Evolutionary conservation across 2,888 invertebrate genomes (phyloP), one percentile per base, ranked within the genome.

Genomic region (Cyaniris semiargus): DNA sequence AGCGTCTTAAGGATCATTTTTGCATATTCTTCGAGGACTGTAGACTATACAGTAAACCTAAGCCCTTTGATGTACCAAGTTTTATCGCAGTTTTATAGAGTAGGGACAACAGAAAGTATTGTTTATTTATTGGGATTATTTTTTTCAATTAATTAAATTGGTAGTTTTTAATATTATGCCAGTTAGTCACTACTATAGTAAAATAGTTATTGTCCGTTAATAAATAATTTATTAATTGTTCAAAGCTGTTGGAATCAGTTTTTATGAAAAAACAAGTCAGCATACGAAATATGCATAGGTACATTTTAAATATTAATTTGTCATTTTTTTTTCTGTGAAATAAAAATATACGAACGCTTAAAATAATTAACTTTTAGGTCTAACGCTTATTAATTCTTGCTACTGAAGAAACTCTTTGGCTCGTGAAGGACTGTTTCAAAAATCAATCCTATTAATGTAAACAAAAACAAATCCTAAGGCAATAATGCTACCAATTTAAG

Each of bases 11-110:
- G 4, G 15, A 15, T 15, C 15, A 48, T 48, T 48, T 48, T 48
- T 5, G 15, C 48, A 48, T 3, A 53, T 18, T 3, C 5, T 18
- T 53, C 53, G 3, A 15, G 53, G 0, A 18, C 13, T 53, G 5
- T 53, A 1, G 53, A 18, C 53, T 18, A 18, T 53, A 53, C 53
- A 53, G 53, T 53, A 18, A 72, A 72, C 18, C 27, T 23, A 21
- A 70, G 70, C 71, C 72, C 38, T 72, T 72, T 72, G 10, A 72
- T 44, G 44, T 15, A 72, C 13, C 38, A 21, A 71, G 4, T 72
- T 72, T 72, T 72, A 72, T 72, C 72, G 72, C 21, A 4, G 38
- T 72, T 72, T 72, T 72, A 72, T 72, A 72, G 38, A 72, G 72
- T 72, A 72, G 72, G 72, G 72, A 34, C 38, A 31, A 44, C 38